Evolutionary conservation across 92 coral and sea anemone species (phyloP), one percentile per base, ranked within the genome.

Genomic region (Anthopleura xanthogrammica): DNA sequence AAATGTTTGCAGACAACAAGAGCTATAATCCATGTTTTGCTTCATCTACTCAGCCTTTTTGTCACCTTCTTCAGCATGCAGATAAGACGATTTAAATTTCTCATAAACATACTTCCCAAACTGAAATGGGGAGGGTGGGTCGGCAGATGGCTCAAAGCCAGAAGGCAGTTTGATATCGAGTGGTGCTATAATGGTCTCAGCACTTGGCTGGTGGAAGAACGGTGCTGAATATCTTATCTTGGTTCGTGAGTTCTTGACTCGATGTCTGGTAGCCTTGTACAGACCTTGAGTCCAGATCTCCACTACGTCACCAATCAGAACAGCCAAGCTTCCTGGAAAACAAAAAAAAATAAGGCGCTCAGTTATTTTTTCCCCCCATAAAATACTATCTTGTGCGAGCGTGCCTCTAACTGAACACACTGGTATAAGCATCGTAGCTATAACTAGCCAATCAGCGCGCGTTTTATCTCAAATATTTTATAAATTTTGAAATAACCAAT

Each of bases 281-380:
- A 48, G 52, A 23, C 94, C 97, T 43, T 77, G 71, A 20, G 92
- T 91, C 97, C 97, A 93, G 83, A 91, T 91, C 72, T 91, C 94
- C 72, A 93, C 77, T 7, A 92, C 90, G 80, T 93, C 97, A 7
- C 97, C 97, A 22, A 93, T 79, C 68, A 92, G 85, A 64, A 93
- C 91, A 4, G 89, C 91, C 76, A 91, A 85, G 11, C 91, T 86
- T 12, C 97, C 97, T 93, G 76, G 12, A 60, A 60, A 16, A 88
- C 17, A 77, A 20, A 52, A 10, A 54, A 29, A 29, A 29, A 29
- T 29, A 29, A 29, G 36, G 36, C 36, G 36, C 36, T 29, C 36
- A 29, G 36, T 29, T 29, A 29, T 29, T 29, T 29, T 1, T 1
- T 1, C 36, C 36, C 36, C 36, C 36, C 36, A 29, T 29, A 29